A percentile compares a stretch with the other conserved stretches of the same genome.
phyloP scores from a whole-genome alignment of 1,140 invertebrate species.

The Drosophila kohkoa region DNA sequence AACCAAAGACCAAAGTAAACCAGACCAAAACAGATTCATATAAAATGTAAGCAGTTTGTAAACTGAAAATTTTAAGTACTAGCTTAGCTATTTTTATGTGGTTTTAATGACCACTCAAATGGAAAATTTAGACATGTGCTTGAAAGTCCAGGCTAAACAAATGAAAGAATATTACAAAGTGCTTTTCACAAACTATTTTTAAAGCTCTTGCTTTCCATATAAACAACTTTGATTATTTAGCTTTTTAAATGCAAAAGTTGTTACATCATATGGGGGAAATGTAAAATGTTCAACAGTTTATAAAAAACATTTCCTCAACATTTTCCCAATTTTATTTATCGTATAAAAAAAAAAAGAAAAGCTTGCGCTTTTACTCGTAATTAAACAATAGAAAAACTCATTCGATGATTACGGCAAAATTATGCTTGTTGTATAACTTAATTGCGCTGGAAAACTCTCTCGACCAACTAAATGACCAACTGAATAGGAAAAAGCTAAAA shows the following conservation, averaged over 20 bases:
- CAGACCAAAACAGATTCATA: conserved; percentile 26
- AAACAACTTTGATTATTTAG: neutral
- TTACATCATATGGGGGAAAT: conserved; percentile 1
- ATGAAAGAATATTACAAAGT: conserved; percentile 29
- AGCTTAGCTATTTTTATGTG: conserved; percentile 54
- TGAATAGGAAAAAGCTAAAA: conserved; percentile 8
- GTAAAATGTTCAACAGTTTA: neutral
- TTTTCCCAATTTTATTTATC: conserved; percentile 41
- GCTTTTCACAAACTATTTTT: neutral
- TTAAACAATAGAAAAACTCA: conserved; percentile 65
- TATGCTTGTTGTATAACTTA: conserved; percentile 44
- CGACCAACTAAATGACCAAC: neutral
- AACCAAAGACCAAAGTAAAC: conserved; percentile 1
- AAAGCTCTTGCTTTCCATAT: neutral
- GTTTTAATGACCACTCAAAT: conserved; percentile 62
- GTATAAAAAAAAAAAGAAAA: conserved; percentile 26
- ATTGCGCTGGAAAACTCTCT: conserved; percentile 18
- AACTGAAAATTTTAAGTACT: conserved; percentile 45
- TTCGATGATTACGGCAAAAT: conserved; percentile 55
- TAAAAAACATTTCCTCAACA: conserved; percentile 53
- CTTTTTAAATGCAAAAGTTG: neutral
- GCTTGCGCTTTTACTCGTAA: conserved; percentile 52
- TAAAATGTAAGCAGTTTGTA: conserved; percentile 45
- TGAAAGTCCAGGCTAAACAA: conserved; percentile 15
- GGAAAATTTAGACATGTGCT: conserved; percentile 49